A percentile compares a stretch with the other conserved stretches of the same genome.
Evolutionary conservation across 92 coral and sea anemone genomes (phyloP).

Genomic region (Plumapathes pennacea): DNA sequence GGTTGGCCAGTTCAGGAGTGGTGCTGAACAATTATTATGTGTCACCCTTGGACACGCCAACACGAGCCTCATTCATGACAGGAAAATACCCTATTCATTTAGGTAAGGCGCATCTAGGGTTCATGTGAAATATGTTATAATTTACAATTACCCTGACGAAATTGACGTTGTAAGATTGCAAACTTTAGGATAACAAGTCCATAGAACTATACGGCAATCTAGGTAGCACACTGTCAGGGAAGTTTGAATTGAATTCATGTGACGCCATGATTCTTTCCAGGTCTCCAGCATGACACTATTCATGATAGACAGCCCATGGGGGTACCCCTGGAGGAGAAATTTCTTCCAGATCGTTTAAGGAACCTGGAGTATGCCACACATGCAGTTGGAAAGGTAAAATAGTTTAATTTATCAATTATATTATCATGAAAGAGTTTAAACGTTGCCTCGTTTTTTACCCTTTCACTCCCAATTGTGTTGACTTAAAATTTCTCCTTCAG

Average conservation of each 20-base stretch:
- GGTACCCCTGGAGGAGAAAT: constrained; percentile 80
- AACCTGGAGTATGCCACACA: constrained; percentile 84
- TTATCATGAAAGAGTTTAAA: no score
- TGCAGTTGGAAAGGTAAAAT: constrained; percentile 98
- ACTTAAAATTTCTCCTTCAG: no score
- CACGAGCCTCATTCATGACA: constrained; percentile 96
- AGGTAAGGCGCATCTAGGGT: constrained; percentile 37
- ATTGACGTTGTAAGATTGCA: no score
- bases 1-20: constrained; percentile 90
- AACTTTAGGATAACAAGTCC: no score
- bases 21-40: constrained; percentile 93
- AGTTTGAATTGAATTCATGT: no score
- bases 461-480: no score
- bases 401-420: no score
- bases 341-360: constrained; percentile 76
- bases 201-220: no score
- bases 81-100: constrained; percentile 92
- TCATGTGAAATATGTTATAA: neutral
- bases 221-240: no score
- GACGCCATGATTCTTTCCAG: no score
- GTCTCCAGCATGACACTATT: constrained; percentile 92
- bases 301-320: constrained; percentile 94
- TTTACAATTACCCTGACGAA: neutral
- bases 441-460: no score
- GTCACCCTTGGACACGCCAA: constrained; percentile 89